These are phyloP conservation scores for Lasioglossum albipes DNA, from an alignment of 1,140 invertebrate genomes.

Conservation along the genomic window DNA sequence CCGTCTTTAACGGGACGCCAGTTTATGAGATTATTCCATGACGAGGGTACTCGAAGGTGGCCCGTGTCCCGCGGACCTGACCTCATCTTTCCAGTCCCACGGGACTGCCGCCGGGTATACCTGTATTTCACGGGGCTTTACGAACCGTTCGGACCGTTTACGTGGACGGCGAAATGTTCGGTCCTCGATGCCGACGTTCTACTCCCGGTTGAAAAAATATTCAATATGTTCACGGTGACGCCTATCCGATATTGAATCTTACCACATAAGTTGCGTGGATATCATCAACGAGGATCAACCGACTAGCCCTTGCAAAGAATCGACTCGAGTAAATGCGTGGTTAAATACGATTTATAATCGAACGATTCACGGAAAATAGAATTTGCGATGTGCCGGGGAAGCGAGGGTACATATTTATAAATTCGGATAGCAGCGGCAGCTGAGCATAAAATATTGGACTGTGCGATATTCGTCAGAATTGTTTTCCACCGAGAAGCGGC, in stretches of 20 bases:
- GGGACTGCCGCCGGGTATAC: conserved; percentile 35
- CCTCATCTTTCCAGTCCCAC: conserved; percentile 45
- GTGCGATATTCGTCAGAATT: no score
- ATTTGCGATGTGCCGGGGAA: no score
- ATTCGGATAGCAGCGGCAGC: no score
- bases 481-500: not conserved
- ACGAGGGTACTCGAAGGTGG: conserved; percentile 29
- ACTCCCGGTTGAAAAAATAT: not conserved
- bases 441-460: no score
- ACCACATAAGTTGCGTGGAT: no score
- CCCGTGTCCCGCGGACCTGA: conserved; percentile 48
- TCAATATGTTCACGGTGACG: not conserved
- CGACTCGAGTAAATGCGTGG: no score
- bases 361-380: not conserved
- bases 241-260: no score
- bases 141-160: conserved; percentile 30
- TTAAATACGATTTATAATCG: no score
- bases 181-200: conserved; percentile 4
- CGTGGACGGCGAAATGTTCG: conserved; percentile 16
- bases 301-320: no score
- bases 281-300: no score
- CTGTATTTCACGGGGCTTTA: conserved; percentile 43
- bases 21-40: conserved; percentile 51
- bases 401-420: no score
- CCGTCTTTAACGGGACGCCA: not conserved